Evolutionary conservation across 2,797 vertebrate species (phyloP).

Genomic region (Poecilia gillii): DNA sequence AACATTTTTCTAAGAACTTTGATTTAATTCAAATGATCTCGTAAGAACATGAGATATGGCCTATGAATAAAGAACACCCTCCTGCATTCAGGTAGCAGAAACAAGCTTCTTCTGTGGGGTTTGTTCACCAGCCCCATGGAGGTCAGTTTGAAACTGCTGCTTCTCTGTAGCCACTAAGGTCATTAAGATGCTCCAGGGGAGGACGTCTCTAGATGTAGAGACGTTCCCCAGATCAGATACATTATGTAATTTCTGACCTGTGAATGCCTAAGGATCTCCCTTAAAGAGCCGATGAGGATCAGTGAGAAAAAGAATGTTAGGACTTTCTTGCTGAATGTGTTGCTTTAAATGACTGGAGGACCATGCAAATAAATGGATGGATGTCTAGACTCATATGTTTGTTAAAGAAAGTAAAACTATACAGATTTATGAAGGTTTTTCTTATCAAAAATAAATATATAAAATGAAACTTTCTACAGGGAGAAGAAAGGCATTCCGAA

Average conservation of each 20-base stretch:
- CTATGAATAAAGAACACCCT: neutral
- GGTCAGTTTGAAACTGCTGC: neutral
- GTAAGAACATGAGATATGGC: neutral
- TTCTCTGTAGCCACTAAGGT: neutral
- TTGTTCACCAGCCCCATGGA: neutral
- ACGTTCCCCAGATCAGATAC: too few relatives aligned
- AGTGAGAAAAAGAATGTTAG: neutral
- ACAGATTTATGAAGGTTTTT: neutral
- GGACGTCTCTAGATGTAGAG: too few relatives aligned
- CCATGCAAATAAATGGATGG: too few relatives aligned
- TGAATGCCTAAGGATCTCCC: neutral
- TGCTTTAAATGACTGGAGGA: too few relatives aligned
- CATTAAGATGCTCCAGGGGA: neutral
- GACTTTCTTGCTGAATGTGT: too few relatives aligned
- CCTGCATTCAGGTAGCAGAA: neutral
- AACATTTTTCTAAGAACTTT: neutral
- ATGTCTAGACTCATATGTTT: too few relatives aligned
- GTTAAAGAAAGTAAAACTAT: too few relatives aligned
- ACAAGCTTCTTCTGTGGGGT: neutral
- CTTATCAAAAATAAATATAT: neutral
- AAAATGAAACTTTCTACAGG: neutral
- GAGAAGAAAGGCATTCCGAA: neutral
- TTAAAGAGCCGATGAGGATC: neutral
- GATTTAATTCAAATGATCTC: neutral
- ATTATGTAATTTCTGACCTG: too few relatives aligned